Evolutionary conservation across 2,797 vertebrate genomes (phyloP), one percentile per base, ranked within the genome.

Genomic region (Scolopax rusticola): DNA sequence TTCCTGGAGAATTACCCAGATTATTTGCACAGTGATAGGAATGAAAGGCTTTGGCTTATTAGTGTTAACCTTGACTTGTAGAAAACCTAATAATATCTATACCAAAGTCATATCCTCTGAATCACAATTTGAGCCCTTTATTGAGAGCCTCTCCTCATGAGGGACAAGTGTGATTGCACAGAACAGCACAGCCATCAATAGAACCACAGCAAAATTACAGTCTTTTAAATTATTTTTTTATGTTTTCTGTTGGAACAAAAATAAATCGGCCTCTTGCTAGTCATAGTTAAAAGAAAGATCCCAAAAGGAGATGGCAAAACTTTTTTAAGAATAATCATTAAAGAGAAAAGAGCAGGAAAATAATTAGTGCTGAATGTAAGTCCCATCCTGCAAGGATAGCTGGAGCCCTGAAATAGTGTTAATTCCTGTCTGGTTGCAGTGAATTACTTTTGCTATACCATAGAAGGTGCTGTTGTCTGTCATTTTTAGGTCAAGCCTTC

Each of bases 371-470:
- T 90, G 84, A 77, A 63, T 61, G 12, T n/a, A 81, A 53, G 23
- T 93, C 40, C 19, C 6, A 40, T 91, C 67, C 81, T 53, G 43
- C 74, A 91, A 87, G 61, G 45, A 20, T 36, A 82, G 61, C 61
- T 93, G 70, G 82, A 81, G 70, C 54, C 79, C 19, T 90, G 77
- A 94, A 91, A 81, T 33, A 15, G 30, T 84, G 70, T 68, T 90
- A 85, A 93, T 73, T 96, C 65, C 81, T 84, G 45, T 45, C 78
- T 93, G 19, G 25, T 57, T 84, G 80, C 91, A 96, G 36, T 56
- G 71, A 86, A 70, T 89, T 93, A n/a, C 91, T 87, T 90, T 70
- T 56, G 23, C 75, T 90, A 19, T 6, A 87, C 54, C 73, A 59
- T 79, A 70, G 23, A 84, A 79, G 32, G 51, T 78, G 59, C 68